Evolutionary conservation across 2,888 invertebrate genomes (phyloP), one percentile per base, ranked within the genome.

Genomic region (Holacanthella duospinosa): DNA sequence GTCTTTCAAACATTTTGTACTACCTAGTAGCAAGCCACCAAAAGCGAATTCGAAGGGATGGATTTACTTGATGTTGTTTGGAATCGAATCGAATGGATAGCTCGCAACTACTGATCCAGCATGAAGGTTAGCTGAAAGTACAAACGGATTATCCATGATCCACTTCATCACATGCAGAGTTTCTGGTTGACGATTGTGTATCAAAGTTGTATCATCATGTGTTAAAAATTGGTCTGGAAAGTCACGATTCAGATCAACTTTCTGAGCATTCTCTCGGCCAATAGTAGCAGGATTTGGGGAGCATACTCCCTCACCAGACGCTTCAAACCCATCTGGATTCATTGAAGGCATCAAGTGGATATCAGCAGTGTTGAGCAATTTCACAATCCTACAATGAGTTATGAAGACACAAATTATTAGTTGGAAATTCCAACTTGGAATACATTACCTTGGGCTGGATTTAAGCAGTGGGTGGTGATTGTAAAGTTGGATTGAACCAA

Each of bases 31-130:
- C 62, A 66, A 66, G 65, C 60, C n/a, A n/a, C n/a, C n/a, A 54
- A 54, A 54, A 12, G 21, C 21, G 21, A 19, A 54, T 21, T 21
- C 24, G 19, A 12, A 43, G 43, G 19, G 19, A 19, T 16, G 19
- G 19, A 16, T 43, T 43, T n/a, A n/a, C n/a, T n/a, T n/a, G n/a
- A n/a, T n/a, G n/a, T n/a, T n/a, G n/a, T n/a, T n/a, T 21, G 66
- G 60, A 27, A 73, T 71, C 12, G 73, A 73, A 78, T 94, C 96
- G 75, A 84, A 99, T 0, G 99, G 99, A 79, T 96, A 99, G 77
- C 96, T 97, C 60, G 95, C 96, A 1, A 99, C 97, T 1, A 99
- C 82, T 43, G 96, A 93, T 1, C 95, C 95, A n/a, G 93, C 95
- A 76, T 95, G 95, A 58, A 95, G 82, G 78, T 95, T 96, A 1